Evolutionary conservation across 2,113 vertebrate genomes (phyloP).

Genomic region (Microcebus jonahi): DNA sequence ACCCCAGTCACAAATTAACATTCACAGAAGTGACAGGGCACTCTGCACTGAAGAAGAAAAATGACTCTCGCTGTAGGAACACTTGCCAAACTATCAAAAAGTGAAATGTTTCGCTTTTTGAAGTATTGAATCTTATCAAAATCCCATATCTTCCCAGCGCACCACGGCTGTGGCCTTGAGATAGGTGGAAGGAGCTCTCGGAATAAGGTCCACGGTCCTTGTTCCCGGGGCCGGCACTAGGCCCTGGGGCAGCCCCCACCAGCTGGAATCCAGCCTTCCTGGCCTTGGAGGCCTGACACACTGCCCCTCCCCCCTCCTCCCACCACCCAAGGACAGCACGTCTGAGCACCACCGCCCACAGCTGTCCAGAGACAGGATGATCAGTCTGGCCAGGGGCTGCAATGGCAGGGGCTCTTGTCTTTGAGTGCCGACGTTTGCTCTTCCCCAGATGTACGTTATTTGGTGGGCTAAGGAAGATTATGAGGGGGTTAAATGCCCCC

Average conservation of each 20-base stretch:
- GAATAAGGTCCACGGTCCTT: neutral
- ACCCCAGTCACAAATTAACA: constrained; percentile 68
- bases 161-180: neutral
- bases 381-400: neutral
- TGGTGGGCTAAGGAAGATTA: neutral
- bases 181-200: neutral
- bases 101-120: neutral
- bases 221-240: neutral
- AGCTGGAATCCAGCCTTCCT: neutral
- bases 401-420: neutral
- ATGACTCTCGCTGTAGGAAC: constrained; percentile 44
- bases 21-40: constrained; percentile 66
- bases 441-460: neutral
- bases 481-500: neutral
- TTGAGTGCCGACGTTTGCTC: neutral
- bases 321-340: neutral
- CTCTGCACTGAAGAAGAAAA: constrained; percentile 60
- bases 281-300: neutral
- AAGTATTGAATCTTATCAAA: neutral
- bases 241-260: neutral
- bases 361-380: neutral
- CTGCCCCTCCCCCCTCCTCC: no score
- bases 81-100: constrained; percentile 40
- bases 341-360: neutral
- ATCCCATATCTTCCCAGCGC: neutral